These are phyloP conservation scores for Euphydryas editha DNA, from an alignment of 2,888 invertebrate species.

Conservation along the genomic window DNA sequence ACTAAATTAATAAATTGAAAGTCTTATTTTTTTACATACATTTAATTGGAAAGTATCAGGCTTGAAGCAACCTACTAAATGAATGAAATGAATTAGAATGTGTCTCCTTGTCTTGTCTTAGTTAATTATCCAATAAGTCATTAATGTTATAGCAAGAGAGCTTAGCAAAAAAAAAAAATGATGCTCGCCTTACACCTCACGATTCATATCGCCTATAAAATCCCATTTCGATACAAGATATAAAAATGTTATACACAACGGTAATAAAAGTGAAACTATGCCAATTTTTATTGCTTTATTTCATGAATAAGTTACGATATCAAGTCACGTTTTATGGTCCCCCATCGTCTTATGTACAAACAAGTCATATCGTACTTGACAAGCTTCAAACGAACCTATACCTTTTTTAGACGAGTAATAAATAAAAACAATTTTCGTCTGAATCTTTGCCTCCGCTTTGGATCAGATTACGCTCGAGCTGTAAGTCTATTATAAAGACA, in stretches of 20 bases:
- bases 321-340: conserved; percentile 41
- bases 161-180: conserved; percentile 14
- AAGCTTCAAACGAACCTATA: conserved; percentile 9
- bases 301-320: conserved; percentile 42
- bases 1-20: too few relatives aligned
- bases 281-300: conserved; percentile 45
- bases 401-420: conserved; percentile 6
- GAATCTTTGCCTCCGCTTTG: background rate
- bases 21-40: too few relatives aligned
- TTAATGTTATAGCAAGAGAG: too few relatives aligned
- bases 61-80: too few relatives aligned
- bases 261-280: conserved; percentile 44
- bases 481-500: background rate
- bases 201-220: conserved; percentile 31
- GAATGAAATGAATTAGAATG: too few relatives aligned
- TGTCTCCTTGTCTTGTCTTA: too few relatives aligned
- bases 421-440: background rate
- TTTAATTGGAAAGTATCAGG: too few relatives aligned
- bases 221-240: conserved; percentile 33
- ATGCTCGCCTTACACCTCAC: conserved; percentile 5
- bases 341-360: conserved; percentile 39
- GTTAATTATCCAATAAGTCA: background rate
- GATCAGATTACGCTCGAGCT: background rate
- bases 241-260: conserved; percentile 39
- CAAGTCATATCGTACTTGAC: conserved; percentile 17